These are phyloP conservation scores for Scelioninae gen. 1 DNA, from an alignment of 2,888 invertebrate species.

Conservation along the genomic window DNA sequence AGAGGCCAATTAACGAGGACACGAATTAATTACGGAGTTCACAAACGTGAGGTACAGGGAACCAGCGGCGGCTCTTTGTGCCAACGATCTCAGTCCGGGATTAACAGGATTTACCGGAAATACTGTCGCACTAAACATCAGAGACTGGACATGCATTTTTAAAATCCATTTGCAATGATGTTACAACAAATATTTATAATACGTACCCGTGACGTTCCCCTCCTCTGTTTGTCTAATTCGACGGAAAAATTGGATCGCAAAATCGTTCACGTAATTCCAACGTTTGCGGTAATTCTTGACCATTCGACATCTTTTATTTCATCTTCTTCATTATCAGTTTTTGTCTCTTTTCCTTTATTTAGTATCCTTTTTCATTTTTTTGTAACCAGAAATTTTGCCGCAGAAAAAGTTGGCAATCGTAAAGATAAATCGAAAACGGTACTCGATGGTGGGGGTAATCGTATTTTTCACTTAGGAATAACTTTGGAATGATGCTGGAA, in stretches of 20 bases:
- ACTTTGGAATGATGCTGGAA: conserved; percentile 58
- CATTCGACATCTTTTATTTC: neutral
- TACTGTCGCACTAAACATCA: conserved; percentile 64
- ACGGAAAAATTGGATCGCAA: conserved; percentile 23
- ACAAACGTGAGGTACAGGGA: conserved; percentile 57
- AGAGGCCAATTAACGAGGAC: conserved; percentile 70
- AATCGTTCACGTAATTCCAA: conserved; percentile 43
- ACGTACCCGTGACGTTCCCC: neutral
- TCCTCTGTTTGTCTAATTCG: conserved; percentile 8
- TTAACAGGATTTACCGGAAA: conserved; percentile 69
- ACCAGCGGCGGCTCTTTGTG: conserved; percentile 59
- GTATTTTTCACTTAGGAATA: conserved; percentile 67
- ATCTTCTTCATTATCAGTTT: neutral
- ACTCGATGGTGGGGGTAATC: conserved; percentile 28
- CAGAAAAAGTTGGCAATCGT: conserved; percentile 53
- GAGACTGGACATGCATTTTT: conserved; percentile 60
- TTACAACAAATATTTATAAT: conserved; percentile 30
- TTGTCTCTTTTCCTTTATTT: neutral
- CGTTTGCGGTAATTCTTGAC: conserved; percentile 26
- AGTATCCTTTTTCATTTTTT: neutral
- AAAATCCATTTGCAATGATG: conserved; percentile 48
- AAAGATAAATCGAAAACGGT: conserved; percentile 50
- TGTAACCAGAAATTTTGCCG: conserved; percentile 17
- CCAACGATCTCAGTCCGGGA: conserved; percentile 65
- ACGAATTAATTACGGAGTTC: conserved; percentile 69